Evolutionary conservation across 2,113 vertebrate genomes (phyloP), one percentile per base, ranked within the genome.

Genomic region (Romanogobio albipinnatus): DNA sequence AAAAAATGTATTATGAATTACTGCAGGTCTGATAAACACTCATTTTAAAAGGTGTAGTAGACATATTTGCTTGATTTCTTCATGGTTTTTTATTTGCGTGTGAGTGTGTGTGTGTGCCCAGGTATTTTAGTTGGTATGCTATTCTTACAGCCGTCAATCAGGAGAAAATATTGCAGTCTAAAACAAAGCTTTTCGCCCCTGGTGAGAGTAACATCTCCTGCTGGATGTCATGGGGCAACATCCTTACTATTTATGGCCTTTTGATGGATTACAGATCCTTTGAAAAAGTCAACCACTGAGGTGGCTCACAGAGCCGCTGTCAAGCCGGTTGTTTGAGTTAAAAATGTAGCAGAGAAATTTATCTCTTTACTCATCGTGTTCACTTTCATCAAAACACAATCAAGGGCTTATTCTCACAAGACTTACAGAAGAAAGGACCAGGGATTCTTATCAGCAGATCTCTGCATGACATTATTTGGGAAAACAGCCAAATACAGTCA

Each of bases 201-300:
- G n/a, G 74, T 82, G 71, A 86, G 56, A 73, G 70, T 61, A 80
- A 84, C 81, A 86, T 85, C 81, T 85, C 84, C 86, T 85, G 68
- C 61, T 78, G 82, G 64, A 87, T 36, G 43, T 82, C 75, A 87
- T 10, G 53, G 45, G 33, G 76, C 49, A 58, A 81, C 47, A 68
- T 75, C 62, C 17, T 47, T 70, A 76, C 78, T 78, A 85, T 87
- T 87, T 89, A 89, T 83, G 68, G 81, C 24, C 33, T 83, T 81
- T 80, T 87, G 76, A 87, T 81, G 47, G 70, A 88, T 83, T 86
- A 77, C 81, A 86, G 81, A 86, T 83, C 68, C 39, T 79, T 85
- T 73, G 45, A 86, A 87, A 84, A 78, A 70, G 78, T 77, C 83
- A 75, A 61, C 33, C 26, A 70, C 83, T 83, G 47, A 75, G 77